Conservation (phyloP, 2,113 vertebrate genomes). For the Ovibos moschatus region DNA sequence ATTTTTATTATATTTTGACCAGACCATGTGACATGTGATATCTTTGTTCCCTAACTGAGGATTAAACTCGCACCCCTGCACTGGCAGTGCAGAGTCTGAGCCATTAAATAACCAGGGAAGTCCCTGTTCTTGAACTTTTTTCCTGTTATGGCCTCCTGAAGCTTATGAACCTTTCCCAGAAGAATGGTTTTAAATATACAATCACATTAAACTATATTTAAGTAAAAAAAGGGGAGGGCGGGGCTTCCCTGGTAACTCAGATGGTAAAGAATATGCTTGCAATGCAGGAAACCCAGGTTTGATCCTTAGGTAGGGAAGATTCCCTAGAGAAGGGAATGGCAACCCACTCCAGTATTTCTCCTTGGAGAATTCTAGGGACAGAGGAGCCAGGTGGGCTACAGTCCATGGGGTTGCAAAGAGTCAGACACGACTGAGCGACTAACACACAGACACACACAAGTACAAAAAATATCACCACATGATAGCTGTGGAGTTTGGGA, state of each 20-base stretch:
- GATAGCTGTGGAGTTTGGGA: neutral
- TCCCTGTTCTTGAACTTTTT: neutral
- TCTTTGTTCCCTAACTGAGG: neutral
- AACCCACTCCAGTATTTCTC: neutral
- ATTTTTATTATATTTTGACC: neutral
- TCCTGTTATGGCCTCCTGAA: neutral
- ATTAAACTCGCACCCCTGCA: neutral
- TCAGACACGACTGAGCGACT: neutral
- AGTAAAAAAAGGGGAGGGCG: accelerated
- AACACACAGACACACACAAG: neutral
- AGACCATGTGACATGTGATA: neutral
- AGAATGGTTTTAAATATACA: neutral
- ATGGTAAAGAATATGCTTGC: neutral
- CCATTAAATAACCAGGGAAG: neutral
- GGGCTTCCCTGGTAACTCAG: neutral
- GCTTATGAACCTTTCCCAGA: neutral
- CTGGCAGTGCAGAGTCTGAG: too few species aligned
- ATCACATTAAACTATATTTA: neutral
- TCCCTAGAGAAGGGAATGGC: neutral
- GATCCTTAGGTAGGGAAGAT: neutral
- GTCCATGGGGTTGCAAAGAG: neutral
- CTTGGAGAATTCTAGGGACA: neutral
- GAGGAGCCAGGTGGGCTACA: neutral
- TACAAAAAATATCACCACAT: neutral
- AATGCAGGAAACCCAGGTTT: neutral